These are phyloP conservation scores for Arctia plantaginis DNA, from an alignment of 2,888 invertebrate species.

Conservation along the genomic window DNA sequence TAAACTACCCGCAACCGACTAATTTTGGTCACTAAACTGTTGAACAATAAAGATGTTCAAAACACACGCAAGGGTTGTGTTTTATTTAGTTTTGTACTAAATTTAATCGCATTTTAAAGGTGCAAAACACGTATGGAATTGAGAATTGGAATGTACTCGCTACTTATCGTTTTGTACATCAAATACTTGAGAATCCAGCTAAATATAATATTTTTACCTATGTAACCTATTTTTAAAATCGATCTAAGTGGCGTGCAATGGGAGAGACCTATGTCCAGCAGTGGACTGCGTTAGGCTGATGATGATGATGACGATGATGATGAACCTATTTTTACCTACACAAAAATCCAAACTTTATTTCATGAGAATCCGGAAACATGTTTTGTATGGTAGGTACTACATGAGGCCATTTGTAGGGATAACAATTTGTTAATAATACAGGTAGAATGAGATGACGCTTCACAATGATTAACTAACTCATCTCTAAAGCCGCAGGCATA, in stretches of 20 bases:
- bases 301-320: no score
- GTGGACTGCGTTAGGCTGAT: no score
- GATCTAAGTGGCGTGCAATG: no score
- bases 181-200: background rate
- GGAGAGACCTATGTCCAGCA: no score
- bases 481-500: constrained; percentile 63
- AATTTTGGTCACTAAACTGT: constrained; percentile 79
- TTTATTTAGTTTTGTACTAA: constrained; percentile 39
- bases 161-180: background rate
- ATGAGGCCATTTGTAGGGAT: background rate
- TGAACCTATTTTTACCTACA: no score
- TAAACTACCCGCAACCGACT: constrained; percentile 75
- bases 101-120: constrained; percentile 39
- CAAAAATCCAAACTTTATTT: background rate
- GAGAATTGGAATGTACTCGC: constrained; percentile 11
- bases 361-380: background rate
- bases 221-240: no score
- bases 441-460: constrained; percentile 57
- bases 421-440: constrained; percentile 7
- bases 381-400: background rate
- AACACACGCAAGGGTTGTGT: constrained; percentile 39
- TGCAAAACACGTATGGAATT: constrained; percentile 24
- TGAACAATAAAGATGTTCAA: constrained; percentile 62
- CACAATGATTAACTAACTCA: constrained; percentile 76
- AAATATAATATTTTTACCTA: background rate